Evolutionary conservation across 2,113 vertebrate genomes (phyloP), one percentile per base, ranked within the genome.

Genomic region (Gambusia holbrooki): DNA sequence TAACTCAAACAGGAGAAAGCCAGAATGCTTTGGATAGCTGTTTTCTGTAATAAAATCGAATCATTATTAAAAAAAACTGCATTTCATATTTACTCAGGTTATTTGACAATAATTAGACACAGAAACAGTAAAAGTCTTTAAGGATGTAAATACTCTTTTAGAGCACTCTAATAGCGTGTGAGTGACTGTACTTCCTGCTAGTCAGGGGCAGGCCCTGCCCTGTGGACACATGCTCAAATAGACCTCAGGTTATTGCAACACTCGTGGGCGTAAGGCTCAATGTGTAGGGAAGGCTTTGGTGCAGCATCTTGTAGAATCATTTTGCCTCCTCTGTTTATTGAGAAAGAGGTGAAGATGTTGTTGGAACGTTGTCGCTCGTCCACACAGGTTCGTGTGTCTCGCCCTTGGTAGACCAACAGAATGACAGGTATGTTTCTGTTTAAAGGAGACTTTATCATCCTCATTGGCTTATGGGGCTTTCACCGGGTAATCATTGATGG

Each of bases 171-270:
- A 8, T 10, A 58, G 1, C n/a, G 4, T 37, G 30, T 17, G 63
- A 74, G 67, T 87, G 87, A 86, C 68, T 81, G 65, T 78, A 65
- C 83, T 91, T 93, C 88, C 84, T 85, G 62, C 66, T 69, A 48
- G 48, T 76, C 61, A 71, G 45, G 70, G 74, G 28, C 80, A 70
- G 74, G 84, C 81, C 89, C 80, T 89, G 68, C 88, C 88, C 75
- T 67, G 80, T 84, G 81, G 82, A 84, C 81, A 83, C 84, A 66
- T 75, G 73, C 71, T 81, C 51, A 60, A 80, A 80, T 89, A 75
- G 74, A 75, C 81, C 66, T 35, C 69, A n/a, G 82, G 76, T 82
- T 89, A 73, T 89, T 90, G 79, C 90, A 76, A 88, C 86, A 92
- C 85, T 82, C 69, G 48, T 65, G 19, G 5, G 81, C 68, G 76